These are phyloP conservation scores for Gymnosoma rotundatum DNA, from an alignment of 2,888 invertebrate species.

Conservation along the genomic window DNA sequence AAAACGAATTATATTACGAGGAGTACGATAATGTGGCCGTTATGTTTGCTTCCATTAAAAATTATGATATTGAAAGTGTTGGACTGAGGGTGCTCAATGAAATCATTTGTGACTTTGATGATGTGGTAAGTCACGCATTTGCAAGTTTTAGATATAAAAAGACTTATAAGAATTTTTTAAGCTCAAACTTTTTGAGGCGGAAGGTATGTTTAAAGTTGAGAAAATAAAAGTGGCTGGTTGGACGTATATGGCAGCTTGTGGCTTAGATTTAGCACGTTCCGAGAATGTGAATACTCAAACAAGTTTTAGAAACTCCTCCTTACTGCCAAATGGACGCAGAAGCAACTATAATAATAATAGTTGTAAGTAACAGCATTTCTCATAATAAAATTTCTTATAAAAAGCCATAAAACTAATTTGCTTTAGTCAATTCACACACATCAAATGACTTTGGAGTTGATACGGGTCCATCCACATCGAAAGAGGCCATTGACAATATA, in stretches of 20 bases:
- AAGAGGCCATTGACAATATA: slow-evolving; percentile 37
- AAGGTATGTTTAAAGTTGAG: slow-evolving; percentile 89
- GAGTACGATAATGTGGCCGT: slow-evolving; percentile 95
- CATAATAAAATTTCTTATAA: neutral
- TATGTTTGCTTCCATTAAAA: slow-evolving; percentile 97
- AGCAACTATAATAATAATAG: slow-evolving; percentile 74
- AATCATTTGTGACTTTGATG: slow-evolving; percentile 96
- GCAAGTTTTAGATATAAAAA: too few relatives aligned
- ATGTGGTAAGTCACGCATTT: slow-evolving; percentile 83
- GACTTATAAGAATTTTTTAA: neutral
- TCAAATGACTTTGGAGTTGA: slow-evolving; percentile 42
- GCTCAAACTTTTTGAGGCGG: slow-evolving; percentile 82
- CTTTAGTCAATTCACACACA: slow-evolving; percentile 27
- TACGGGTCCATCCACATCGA: slow-evolving; percentile 60
- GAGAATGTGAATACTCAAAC: slow-evolving; percentile 82
- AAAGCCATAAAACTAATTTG: neutral
- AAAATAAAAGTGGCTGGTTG: slow-evolving; percentile 98
- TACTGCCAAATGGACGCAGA: slow-evolving; percentile 79
- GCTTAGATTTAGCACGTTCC: slow-evolving; percentile 89
- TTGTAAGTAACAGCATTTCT: slow-evolving; percentile 33
- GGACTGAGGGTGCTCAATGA: slow-evolving; percentile 90
- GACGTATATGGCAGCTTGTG: slow-evolving; percentile 99
- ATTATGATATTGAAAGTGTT: slow-evolving; percentile 87
- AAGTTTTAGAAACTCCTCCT: slow-evolving; percentile 77
- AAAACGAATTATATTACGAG: slow-evolving; percentile 92